phyloP scores from a whole-genome alignment of 2,888 invertebrate genomes.

The Coelopa pilipes region DNA sequence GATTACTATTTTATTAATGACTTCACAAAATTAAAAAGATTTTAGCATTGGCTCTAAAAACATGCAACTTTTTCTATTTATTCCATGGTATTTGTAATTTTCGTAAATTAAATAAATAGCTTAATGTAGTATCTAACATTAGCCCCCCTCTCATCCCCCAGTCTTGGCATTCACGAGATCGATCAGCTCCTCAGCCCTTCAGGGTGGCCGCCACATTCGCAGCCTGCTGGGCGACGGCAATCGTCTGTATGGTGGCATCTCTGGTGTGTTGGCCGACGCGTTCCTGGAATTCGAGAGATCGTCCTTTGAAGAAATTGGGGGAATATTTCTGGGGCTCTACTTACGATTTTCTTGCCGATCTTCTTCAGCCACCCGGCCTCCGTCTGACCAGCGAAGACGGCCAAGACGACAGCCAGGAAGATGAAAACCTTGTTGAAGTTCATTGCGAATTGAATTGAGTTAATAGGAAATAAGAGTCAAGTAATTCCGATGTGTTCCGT shows the following conservation, averaged over 20 bases:
- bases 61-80: not conserved
- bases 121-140: too few relatives aligned
- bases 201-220: constrained; percentile 45
- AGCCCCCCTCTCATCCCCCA: too few relatives aligned
- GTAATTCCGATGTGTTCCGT: too few relatives aligned
- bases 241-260: constrained; percentile 44
- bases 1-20: too few relatives aligned
- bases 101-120: too few relatives aligned
- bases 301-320: not conserved
- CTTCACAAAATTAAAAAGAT: too few relatives aligned
- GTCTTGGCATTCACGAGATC: constrained; percentile 23
- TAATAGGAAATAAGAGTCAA: not conserved
- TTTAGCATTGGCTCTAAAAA: too few relatives aligned
- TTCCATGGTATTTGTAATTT: not conserved
- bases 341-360: constrained; percentile 51
- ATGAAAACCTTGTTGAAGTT: constrained; percentile 49
- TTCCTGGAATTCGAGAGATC: constrained; percentile 34
- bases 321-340: constrained; percentile 8
- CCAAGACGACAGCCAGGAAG: constrained; percentile 44
- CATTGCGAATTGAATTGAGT: constrained; percentile 41
- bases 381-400: constrained; percentile 41
- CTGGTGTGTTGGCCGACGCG: constrained; percentile 45
- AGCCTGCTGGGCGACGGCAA: constrained; percentile 45
- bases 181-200: constrained; percentile 26
- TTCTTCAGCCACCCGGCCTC: constrained; percentile 50